Conservation (phyloP, 2,888 invertebrate genomes). For the Ariolimax columbianus region DNA sequence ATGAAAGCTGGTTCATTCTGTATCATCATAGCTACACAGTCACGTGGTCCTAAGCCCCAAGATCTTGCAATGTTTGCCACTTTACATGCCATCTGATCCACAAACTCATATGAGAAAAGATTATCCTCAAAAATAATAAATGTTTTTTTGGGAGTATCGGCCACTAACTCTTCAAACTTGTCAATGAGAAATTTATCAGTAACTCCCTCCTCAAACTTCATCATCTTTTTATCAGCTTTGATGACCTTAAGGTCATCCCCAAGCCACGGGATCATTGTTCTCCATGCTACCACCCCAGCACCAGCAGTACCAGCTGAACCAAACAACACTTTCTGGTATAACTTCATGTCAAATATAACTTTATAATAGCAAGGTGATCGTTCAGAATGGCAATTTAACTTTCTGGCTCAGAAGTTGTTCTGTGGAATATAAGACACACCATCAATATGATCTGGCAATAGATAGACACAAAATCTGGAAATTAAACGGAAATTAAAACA, state of each 20-base stretch:
- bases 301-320: conserved; percentile 63
- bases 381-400: no score
- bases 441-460: not conserved
- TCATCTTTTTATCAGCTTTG: conserved; percentile 17
- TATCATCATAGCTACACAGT: conserved; percentile 70
- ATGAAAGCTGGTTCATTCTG: conserved; percentile 73
- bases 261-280: conserved; percentile 68
- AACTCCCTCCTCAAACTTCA: conserved; percentile 29
- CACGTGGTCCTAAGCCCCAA: conserved; percentile 61
- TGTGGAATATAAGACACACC: no score
- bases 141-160: conserved; percentile 58
- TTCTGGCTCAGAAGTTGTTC: no score
- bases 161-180: conserved; percentile 64
- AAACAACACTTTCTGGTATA: conserved; percentile 58
- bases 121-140: conserved; percentile 66
- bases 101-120: conserved; percentile 65
- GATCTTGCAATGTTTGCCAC: conserved; percentile 63
- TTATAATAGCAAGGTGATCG: no score
- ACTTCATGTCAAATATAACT: conserved; percentile 45
- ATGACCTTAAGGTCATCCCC: conserved; percentile 62
- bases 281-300: conserved; percentile 63
- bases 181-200: conserved; percentile 57
- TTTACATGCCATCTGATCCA: conserved; percentile 67
- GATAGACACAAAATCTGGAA: not conserved
- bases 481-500: not conserved